Percentiles rank a stretch among this genome's conserved stretches.
Conservation (phyloP, 2,113 vertebrate species). For the Pampusana beccarii region DNA sequence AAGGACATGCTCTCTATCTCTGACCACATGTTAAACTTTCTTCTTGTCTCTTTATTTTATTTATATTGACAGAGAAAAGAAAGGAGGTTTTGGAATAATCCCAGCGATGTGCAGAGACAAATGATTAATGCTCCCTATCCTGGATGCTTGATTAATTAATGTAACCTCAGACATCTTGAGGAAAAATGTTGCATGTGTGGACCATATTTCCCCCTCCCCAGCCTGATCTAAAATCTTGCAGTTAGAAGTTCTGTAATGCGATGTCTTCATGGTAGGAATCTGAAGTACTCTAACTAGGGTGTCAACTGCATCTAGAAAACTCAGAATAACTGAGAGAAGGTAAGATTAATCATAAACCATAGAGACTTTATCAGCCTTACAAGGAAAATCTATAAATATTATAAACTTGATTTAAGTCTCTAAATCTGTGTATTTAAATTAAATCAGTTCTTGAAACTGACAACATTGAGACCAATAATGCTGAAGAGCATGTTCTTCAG, state of each 20-base stretch:
- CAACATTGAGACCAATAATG: background rate
- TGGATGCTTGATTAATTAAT: constrained; percentile 39
- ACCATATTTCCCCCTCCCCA: background rate
- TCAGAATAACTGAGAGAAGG: background rate
- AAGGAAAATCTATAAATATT: background rate
- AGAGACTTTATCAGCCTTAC: background rate
- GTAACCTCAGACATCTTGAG: constrained; percentile 8
- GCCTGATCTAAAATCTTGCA: background rate
- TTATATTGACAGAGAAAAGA: background rate
- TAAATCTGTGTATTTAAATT: background rate
- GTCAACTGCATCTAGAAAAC: background rate
- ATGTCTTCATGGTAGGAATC: background rate
- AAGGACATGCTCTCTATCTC: background rate
- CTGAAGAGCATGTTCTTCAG: background rate
- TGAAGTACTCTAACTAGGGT: background rate
- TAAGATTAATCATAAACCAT: background rate
- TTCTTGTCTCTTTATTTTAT: background rate
- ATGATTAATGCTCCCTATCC: constrained; percentile 38
- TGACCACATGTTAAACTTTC: constrained; percentile 15
- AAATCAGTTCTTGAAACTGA: background rate
- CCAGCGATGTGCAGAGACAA: constrained; percentile 2
- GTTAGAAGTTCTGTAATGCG: background rate
- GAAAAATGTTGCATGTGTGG: constrained; percentile 4
- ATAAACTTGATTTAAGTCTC: background rate
- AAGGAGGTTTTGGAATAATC: constrained; percentile 42